Base-by-base conservation (phyloP, 2,113 vertebrate species). In the Calyptomena viridis region DNA sequence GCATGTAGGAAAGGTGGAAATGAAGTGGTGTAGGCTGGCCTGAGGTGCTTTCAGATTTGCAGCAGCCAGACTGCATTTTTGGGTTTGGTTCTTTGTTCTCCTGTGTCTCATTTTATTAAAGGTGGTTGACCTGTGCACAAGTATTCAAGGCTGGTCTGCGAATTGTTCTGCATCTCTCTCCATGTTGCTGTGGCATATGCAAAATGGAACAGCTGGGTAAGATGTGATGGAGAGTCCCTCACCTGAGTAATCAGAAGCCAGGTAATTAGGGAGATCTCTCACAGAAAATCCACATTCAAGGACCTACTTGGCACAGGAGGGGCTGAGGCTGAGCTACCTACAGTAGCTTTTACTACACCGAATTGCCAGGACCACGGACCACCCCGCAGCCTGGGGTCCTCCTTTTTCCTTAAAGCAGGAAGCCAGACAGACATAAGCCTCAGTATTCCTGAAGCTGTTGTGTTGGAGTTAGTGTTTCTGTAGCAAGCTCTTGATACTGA, bases 321-420 rank as follows among this genome's bases (percentile, higher is more conserved):
- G 28, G 6, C 33, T 66, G 72, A 77, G 49, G 27, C 18, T 71
- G 84, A 84, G 72, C n/a, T n/a, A 66, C 31, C 31, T 53, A 11
- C 2, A 2, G 30, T 77, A 80, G 12, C 10, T 59, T 62, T 81
- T 56, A 53, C 55, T 50, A 5, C 44, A 22, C 9, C 0, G 0
- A 21, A 44, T 67, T 94, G 35, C 76, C 69, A 77, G 68, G 30
- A 88, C 42, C 46, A 63, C 49, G 68, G 30, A 90, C 46, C 42
- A 63, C 55, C 14, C 1, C 0, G 1, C 63, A 93, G 37, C 17
- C 35, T 64, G 42, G 46, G 55, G 12, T 66, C 15, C 21, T 87
- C 28, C 39, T 42, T 75, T 84, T 68, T 68, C 19, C 30, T 82
- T 72, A 0, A 1, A 72, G 31, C 19, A 46, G 56, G 56, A 95